Evolutionary conservation across 2,888 invertebrate genomes (phyloP).

Genomic region (Salticus scenicus): DNA sequence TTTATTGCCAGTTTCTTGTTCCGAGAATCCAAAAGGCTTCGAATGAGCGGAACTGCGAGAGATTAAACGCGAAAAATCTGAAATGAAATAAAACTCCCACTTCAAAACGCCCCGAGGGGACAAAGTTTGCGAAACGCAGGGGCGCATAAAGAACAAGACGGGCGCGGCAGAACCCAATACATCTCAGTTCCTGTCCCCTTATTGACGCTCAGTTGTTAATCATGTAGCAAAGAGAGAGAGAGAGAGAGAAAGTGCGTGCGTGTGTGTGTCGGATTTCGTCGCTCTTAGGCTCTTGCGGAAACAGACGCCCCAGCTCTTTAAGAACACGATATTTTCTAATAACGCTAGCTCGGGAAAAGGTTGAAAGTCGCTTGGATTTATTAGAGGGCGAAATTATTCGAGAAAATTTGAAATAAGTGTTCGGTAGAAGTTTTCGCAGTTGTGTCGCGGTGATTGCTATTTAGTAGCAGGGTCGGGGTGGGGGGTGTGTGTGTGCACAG

Average conservation of each 20-base stretch:
- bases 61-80: neutral
- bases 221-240: neutral
- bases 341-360: neutral
- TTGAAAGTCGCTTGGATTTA: neutral
- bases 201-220: neutral
- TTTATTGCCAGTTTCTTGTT: too few species aligned
- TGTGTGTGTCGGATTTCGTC: too few species aligned
- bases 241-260: too few species aligned
- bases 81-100: slow-evolving; percentile 1
- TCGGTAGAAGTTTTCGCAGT: neutral
- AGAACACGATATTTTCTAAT: slow-evolving; percentile 3
- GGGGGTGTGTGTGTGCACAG: too few species aligned
- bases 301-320: neutral
- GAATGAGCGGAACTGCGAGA: too few species aligned
- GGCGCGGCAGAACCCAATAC: too few species aligned
- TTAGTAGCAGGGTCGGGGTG: too few species aligned
- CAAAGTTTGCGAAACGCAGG: neutral
- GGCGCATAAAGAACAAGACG: neutral
- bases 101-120: neutral
- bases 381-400: slow-evolving; percentile 1
- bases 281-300: too few species aligned
- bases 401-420: slow-evolving; percentile 1
- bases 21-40: too few species aligned
- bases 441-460: slow-evolving; percentile 3
- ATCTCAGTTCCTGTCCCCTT: neutral